Conservation (phyloP, 2,797 vertebrate species). For the Rhinophrynus dorsalis region DNA sequence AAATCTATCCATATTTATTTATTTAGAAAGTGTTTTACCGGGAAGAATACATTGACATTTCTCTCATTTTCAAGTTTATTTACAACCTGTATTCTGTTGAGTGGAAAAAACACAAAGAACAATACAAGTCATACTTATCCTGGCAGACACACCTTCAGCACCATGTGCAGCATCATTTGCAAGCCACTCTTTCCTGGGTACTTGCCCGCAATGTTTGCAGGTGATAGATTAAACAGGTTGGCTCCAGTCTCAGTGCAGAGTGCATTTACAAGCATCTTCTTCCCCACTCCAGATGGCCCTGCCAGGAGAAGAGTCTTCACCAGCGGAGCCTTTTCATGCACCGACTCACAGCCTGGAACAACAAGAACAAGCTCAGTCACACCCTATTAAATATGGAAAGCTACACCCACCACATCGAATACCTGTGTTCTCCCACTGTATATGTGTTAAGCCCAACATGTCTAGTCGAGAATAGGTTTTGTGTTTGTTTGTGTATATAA, state of each 20-base stretch:
- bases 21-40: too few relatives aligned
- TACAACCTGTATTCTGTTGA: too few relatives aligned
- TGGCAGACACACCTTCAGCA: constrained; percentile 72
- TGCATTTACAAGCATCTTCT: constrained; percentile 83
- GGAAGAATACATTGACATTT: too few relatives aligned
- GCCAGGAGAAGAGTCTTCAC: constrained; percentile 75
- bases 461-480: too few relatives aligned
- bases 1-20: too few relatives aligned
- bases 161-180: constrained; percentile 74
- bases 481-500: too few relatives aligned
- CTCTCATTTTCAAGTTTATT: too few relatives aligned
- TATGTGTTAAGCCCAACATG: too few relatives aligned
- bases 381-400: too few relatives aligned
- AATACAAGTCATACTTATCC: not conserved
- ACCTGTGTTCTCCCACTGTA: too few relatives aligned
- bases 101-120: too few relatives aligned
- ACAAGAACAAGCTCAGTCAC: constrained; percentile 5
- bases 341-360: constrained; percentile 72
- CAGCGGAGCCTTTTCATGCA: constrained; percentile 76
- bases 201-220: constrained; percentile 69
- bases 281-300: constrained; percentile 78
- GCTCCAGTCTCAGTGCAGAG: constrained; percentile 83
- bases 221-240: constrained; percentile 80
- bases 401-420: too few relatives aligned
- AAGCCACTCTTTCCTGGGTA: constrained; percentile 70